Conservation (phyloP, 2,888 invertebrate genomes). For the Hyppa rectilinea region DNA sequence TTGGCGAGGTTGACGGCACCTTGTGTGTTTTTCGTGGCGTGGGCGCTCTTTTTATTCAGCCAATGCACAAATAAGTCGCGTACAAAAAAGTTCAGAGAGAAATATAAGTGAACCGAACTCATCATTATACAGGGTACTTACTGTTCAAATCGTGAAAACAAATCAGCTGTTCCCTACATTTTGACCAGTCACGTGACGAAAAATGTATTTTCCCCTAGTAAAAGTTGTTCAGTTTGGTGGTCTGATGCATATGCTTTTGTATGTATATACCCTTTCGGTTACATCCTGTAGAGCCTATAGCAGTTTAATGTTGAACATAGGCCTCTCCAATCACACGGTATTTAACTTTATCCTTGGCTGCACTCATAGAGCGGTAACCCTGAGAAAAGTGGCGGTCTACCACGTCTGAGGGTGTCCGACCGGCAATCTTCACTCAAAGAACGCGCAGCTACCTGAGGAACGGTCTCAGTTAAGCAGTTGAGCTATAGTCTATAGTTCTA, state of each 20-base stretch:
- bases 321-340: not conserved
- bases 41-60: not conserved
- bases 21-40: not conserved
- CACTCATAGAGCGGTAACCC: not conserved
- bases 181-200: too few species aligned
- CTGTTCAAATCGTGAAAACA: too few species aligned
- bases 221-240: too few species aligned
- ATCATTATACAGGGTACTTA: too few species aligned
- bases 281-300: not conserved
- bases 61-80: not conserved
- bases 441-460: too few species aligned
- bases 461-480: too few species aligned
- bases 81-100: not conserved
- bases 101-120: not conserved
- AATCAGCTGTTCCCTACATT: too few species aligned
- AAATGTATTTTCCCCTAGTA: too few species aligned
- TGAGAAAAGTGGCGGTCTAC: not conserved
- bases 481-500: not conserved
- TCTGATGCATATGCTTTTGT: too few species aligned
- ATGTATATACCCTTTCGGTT: too few species aligned
- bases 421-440: not conserved
- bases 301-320: not conserved
- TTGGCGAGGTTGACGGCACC: slow-evolving; percentile 7
- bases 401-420: too few species aligned
- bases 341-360: not conserved